Evolutionary conservation across 1,140 invertebrate species (phyloP), one percentile per base, ranked within the genome.

Genomic region (Melanaphis sacchari): DNA sequence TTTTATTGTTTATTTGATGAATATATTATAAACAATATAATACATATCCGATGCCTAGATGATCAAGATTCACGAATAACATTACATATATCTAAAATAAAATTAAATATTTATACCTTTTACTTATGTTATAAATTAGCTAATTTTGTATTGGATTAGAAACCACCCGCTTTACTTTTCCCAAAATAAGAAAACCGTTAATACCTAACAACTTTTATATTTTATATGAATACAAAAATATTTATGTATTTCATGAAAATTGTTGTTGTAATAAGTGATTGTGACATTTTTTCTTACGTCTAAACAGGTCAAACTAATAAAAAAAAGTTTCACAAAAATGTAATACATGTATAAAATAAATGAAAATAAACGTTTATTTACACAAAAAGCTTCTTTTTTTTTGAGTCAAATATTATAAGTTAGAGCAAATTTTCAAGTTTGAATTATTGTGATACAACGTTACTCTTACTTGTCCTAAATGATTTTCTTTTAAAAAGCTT

Each of bases 281-380:
- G 41, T 43, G 4, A 31, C 4, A 46, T 87, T 87, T 88, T 88
- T 87, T 41, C n/a, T 87, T 46, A n/a, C 43, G 7, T 88, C 43
- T 88, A 49, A 88, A 88, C 43, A 88, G n/a, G 43, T 36, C 43
- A 88, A 49, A 88, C 43, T 49, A 88, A 49, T 88, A 87, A 88
- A 88, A 76, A 88, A 24, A 88, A 88, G 31, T 88, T 49, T 36
- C n/a, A 49, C 18, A 88, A 49, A 49, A n/a, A 8, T 49, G 21
- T 41, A 18, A 11, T 88, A 46, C 43, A 31, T 21, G 41, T 43
- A 87, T 43, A 46, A 87, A 43, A 43, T 43, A 43, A 87, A 87
- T 87, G 84, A 87, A 87, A 87, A 87, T 87, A 43, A 87, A 87
- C 41, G 84, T 87, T 87, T 87, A 41, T 43, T 31, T 11, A 43